These are phyloP conservation scores for Drosophila neotestacea DNA, from an alignment of 2,888 invertebrate genomes.

Conservation along the genomic window DNA sequence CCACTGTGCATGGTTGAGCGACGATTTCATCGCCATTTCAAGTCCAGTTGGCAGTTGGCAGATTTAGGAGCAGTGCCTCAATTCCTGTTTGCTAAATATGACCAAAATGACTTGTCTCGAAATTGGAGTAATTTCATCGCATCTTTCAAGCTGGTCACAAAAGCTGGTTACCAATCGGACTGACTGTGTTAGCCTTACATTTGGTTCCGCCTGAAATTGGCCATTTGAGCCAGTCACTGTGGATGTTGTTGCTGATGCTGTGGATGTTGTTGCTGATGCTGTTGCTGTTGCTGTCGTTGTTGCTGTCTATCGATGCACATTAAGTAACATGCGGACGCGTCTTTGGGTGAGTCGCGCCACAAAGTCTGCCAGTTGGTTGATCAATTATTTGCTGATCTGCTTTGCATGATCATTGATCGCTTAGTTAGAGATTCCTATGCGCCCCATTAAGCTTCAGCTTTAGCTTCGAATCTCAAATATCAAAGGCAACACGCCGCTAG, in stretches of 20 bases:
- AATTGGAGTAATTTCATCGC: conserved; percentile 82
- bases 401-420: conserved; percentile 45
- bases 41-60: conserved; percentile 58
- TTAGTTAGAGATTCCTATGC: conserved; percentile 6
- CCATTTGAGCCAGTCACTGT: conserved; percentile 30
- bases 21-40: conserved; percentile 83
- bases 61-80: conserved; percentile 48
- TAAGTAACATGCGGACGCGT: conserved; percentile 70
- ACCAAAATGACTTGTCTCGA: conserved; percentile 79
- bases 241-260: neutral
- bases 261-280: neutral
- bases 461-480: conserved; percentile 8
- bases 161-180: conserved; percentile 19
- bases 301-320: conserved; percentile 59
- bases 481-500: conserved; percentile 29
- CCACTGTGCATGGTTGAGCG: conserved; percentile 54
- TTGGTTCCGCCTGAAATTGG: conserved; percentile 72
- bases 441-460: conserved; percentile 2
- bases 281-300: neutral
- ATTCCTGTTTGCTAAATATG: conserved; percentile 82
- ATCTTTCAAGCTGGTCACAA: conserved; percentile 39
- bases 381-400: conserved; percentile 58
- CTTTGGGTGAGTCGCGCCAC: conserved; percentile 65
- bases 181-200: conserved; percentile 8
- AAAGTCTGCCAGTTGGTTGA: conserved; percentile 59